Evolutionary conservation across 2,797 vertebrate genomes (phyloP).

Genomic region (Sebastes trivittatus): DNA sequence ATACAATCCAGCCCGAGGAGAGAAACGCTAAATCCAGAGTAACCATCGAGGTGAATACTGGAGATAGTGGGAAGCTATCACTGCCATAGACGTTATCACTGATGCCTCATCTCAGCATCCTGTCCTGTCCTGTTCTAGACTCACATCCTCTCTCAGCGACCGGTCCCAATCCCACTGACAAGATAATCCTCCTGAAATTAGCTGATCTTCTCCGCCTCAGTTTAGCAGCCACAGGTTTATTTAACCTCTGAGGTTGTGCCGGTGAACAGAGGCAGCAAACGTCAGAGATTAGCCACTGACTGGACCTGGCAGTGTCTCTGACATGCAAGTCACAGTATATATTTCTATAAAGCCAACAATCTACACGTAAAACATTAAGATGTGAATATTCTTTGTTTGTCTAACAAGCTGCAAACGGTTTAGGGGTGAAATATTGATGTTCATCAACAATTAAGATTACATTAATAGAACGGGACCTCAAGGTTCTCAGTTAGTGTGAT

Average conservation of each 20-base stretch:
- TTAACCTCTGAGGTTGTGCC: constrained; percentile 35
- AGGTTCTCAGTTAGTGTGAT: not conserved
- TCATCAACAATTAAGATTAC: not conserved
- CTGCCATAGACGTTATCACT: constrained; percentile 25
- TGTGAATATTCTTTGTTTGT: not conserved
- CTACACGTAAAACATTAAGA: not conserved
- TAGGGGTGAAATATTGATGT: not conserved
- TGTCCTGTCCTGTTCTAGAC: constrained; percentile 1
- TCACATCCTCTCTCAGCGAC: constrained; percentile 32
- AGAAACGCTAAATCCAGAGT: not conserved
- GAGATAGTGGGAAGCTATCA: not conserved
- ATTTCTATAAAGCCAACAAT: not conserved
- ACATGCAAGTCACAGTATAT: not conserved
- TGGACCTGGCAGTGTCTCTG: constrained; percentile 70
- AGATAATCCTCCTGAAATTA: constrained; percentile 79
- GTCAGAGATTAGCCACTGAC: constrained; percentile 59
- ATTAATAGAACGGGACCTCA: not conserved
- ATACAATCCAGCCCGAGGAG: not conserved
- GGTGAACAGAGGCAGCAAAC: constrained; percentile 18
- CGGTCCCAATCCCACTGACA: constrained; percentile 50
- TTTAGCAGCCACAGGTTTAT: constrained; percentile 59
- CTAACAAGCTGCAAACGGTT: not conserved
- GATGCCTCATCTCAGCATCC: not conserved
- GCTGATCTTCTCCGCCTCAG: constrained; percentile 62
- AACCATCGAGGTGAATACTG: not conserved